Evolutionary conservation across 2,113 vertebrate species (phyloP), one percentile per base, ranked within the genome.

Genomic region (Saguinus midas): DNA sequence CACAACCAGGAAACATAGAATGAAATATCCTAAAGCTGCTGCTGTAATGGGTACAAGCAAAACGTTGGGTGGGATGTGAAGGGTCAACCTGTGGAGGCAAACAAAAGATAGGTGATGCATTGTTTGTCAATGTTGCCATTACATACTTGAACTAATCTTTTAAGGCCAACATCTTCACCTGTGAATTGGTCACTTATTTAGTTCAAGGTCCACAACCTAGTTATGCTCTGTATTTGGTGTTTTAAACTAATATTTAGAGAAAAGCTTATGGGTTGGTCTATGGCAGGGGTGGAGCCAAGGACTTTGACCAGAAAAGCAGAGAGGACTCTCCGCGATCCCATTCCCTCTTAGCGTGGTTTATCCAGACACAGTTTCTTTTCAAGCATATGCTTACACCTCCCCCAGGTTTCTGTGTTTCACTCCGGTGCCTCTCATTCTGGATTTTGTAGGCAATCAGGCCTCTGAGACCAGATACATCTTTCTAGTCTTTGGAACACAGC

Each of bases 181-280:
- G 13, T 43, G 35, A 81, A 4, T n/a, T 29, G 13, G 8, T 64
- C 8, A 21, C 7, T 8, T 50, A 64, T 64, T 91, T 72, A 73
- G 1, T 61, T 95, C 64, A 84, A 58, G 17, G 32, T 68, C 25
- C 72, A 61, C 70, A 68, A 43, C 17, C 23, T 68, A 76, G 1
- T 37, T 73, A 57, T 52, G 23, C 9, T 0, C 43, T 25, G 4
- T 58, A 2, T 23, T 27, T 50, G 9, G 5, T 86, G 78, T 37
- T 72, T 66, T 58, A 66, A 43, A n/a, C 16, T 40, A 21, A 57
- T 78, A 35, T 32, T 55, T 94, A 66, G 40, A 23, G 57, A 64
- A 9, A 40, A n/a, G 23, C 1, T 1, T 29, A 84, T 32, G 1
- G 1, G 7, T 89, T 32, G 23, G 2, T 17, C 20, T 43, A 3